phyloP scores from a whole-genome alignment of 2,113 vertebrate genomes.

The Jacana jacana region DNA sequence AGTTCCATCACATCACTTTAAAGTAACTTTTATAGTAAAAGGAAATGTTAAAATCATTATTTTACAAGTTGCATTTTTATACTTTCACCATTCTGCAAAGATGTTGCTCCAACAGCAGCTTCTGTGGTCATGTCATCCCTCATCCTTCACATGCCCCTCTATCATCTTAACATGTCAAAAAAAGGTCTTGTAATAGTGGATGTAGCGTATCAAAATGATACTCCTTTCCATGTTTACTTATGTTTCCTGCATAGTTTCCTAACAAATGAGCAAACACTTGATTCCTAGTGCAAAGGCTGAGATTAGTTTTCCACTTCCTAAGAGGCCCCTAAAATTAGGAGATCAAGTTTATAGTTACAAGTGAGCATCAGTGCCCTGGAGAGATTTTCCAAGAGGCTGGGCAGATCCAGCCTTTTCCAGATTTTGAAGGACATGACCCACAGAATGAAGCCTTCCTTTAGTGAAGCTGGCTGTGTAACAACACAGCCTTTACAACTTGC shows the following conservation, averaged over 20 bases:
- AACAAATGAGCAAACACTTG: background rate
- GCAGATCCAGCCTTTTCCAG: constrained; percentile 21
- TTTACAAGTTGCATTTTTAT: background rate
- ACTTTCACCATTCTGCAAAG: background rate
- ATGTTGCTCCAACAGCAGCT: background rate
- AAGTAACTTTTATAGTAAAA: background rate
- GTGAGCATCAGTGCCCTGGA: constrained; percentile 24
- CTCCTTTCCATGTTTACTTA: background rate
- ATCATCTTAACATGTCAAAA: background rate
- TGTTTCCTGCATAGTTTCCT: background rate
- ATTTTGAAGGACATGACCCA: constrained; percentile 30
- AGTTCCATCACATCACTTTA: background rate
- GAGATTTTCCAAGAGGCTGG: constrained; percentile 50
- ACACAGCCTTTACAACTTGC: background rate
- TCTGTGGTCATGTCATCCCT: background rate
- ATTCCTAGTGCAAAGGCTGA: background rate
- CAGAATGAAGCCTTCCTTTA: background rate
- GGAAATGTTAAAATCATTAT: background rate
- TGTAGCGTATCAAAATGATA: background rate
- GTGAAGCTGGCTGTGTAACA: background rate
- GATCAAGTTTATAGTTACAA: background rate
- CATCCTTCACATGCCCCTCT: background rate
- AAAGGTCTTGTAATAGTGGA: background rate
- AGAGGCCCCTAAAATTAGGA: background rate
- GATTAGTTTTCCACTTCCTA: background rate